phyloP scores from a whole-genome alignment of 1,140 invertebrate species.

The Hermetia illucens region DNA sequence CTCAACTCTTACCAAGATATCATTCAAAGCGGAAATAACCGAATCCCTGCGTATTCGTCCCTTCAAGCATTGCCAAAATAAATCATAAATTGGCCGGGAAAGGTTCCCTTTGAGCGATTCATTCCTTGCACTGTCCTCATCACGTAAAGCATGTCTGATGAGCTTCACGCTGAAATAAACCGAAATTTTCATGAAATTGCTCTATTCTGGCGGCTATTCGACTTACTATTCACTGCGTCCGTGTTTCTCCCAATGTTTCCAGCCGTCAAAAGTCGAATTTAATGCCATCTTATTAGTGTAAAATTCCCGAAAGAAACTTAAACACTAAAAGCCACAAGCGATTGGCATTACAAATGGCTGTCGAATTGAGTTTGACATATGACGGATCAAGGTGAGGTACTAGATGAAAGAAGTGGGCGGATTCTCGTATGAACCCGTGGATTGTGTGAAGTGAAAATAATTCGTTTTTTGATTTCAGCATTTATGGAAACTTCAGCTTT shows the following conservation, averaged over 20 bases:
- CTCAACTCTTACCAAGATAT: constrained; percentile 52
- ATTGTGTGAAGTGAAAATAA: no score
- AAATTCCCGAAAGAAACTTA: no score
- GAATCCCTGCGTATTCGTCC: constrained; percentile 56
- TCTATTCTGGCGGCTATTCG: neutral
- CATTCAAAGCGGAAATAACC: constrained; percentile 46
- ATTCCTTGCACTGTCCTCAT: constrained; percentile 6
- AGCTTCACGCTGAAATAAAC: neutral
- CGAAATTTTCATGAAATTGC: neutral
- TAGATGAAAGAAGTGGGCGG: no score
- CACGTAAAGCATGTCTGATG: neutral
- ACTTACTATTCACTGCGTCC: constrained; percentile 4
- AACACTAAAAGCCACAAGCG: no score
- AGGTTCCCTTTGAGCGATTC: constrained; percentile 24
- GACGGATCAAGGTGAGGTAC: no score
- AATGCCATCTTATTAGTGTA: neutral
- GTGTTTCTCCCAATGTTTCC: constrained; percentile 4
- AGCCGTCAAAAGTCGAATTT: neutral
- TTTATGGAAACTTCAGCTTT: no score
- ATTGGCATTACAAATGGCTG: no score
- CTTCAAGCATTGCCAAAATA: constrained; percentile 52
- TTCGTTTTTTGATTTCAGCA: no score
- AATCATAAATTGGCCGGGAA: constrained; percentile 39
- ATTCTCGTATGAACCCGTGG: no score
- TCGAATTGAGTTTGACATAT: no score